Evolutionary conservation across 2,113 vertebrate species (phyloP), one percentile per base, ranked within the genome.

Genomic region (Gadus macrocephalus): DNA sequence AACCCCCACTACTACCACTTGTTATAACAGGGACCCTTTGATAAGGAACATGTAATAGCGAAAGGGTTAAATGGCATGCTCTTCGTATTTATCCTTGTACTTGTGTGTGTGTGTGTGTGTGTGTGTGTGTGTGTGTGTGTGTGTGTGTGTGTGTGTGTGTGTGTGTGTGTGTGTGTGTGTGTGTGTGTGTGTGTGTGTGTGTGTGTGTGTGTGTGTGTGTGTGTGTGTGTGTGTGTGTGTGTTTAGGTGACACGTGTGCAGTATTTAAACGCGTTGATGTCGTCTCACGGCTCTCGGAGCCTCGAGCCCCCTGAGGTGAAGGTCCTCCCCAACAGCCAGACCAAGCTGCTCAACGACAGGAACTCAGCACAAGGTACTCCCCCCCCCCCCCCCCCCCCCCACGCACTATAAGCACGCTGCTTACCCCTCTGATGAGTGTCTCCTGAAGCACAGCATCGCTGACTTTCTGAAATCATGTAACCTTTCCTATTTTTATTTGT

Each of bases 231-330:
- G 82, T 88, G 64, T 1, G 79, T 49, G 42, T 53, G 66, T 55
- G 20, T 22, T 38, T 69, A 97, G 95, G 93, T 96, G 66, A 94
- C 94, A 0, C 93, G 94, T 62, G 83, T 95, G 58, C 95, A 97
- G 89, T 96, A 97, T 78, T 85, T 94, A 79, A 97, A 96, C 3
- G 94, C 95, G 7, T 86, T 97, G 19, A 93, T 93, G 92, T 93
- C 93, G 0, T 95, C 94, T 0, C 92, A 92, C 4, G 89, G 88
- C 12, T 88, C 92, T 0, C 93, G 90, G 58, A 93, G 92, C 56
- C 92, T 93, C 0, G 94, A 93, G 31, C 90, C 80, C 7, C 66
- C 87, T 0, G 93, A 93, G 78, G 91, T 94, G 31, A 94, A 91
- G 86, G 88, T 93, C 59, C 66, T 94, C 55, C 93, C 94, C 20